Base-by-base conservation (phyloP, 92 coral and sea anemone species). In the Porites lobata region DNA sequence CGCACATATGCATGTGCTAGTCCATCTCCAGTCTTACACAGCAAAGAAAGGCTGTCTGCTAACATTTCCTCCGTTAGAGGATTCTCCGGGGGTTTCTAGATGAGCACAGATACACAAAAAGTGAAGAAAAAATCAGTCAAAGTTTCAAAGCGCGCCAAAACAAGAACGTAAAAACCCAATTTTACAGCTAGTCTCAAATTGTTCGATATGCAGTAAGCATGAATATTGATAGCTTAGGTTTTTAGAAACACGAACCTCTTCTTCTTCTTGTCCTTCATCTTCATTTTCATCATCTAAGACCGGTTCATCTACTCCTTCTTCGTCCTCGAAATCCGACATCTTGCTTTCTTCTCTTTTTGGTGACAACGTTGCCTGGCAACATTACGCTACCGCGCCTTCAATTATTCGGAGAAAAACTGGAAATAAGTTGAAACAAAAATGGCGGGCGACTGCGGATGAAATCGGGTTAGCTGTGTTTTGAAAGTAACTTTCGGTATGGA, bases 261-360 rank as follows among this genome's bases (percentile, higher is more conserved):
- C 97, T 22, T 92, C 96, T 6, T 95, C 95, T 24, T 81, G 87
- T 18, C 87, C 96, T 56, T 97, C 99, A 63, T 95, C 98, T 1
- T 97, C 98, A 22, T 95, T 94, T 29, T 97, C 99, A 63, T 94
- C 99, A 67, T 97, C 98, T 78, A 97, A 86, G 1, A 93, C 92
- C 12, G 99, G 99, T 68, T 95, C 99, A 91, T 97, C 99, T 14
- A 97, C 99, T 10, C 99, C 99, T 80, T 97, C 98, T 72, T 95
- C 97, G 92, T 97, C 99, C 67, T 97, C 99, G 87, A 97, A 97
- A 66, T 97, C 99, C 59, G 99, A 97, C 99, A 97, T 97, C 51
- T 68, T 84, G 80, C 80, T 73, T 72, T 50, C 53, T 12, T 8
- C n/a, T 17, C 19, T 21, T 14, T 65, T 69, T 70, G 11, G 51